phyloP scores from a whole-genome alignment of 2,797 vertebrate species.

The Spinibarbus caldwelli region DNA sequence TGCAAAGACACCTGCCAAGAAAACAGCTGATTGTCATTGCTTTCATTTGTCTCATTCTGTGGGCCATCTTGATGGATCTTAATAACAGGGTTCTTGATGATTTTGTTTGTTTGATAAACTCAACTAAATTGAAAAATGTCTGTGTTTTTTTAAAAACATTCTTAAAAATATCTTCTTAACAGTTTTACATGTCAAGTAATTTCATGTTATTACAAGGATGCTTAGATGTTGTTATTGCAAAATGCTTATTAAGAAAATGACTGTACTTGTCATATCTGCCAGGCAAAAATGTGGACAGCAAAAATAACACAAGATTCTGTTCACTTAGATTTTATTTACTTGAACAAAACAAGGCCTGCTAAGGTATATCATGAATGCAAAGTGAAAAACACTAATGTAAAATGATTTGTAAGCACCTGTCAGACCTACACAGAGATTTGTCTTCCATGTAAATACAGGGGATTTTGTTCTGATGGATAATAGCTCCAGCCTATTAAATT shows the following conservation, averaged over 20 bases:
- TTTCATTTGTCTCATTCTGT: neutral
- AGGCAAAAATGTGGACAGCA: neutral
- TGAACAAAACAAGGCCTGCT: neutral
- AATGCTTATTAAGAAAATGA: neutral
- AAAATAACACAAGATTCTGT: neutral
- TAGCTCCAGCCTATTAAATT: neutral
- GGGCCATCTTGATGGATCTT: neutral
- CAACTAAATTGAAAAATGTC: neutral
- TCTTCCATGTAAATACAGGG: neutral
- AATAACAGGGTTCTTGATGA: neutral
- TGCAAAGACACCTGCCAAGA: neutral
- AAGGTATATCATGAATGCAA: neutral
- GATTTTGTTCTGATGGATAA: neutral
- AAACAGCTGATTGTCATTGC: neutral
- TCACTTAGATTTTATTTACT: neutral
- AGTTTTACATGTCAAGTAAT: neutral
- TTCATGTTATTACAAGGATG: neutral
- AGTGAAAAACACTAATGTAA: neutral
- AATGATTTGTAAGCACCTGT: neutral
- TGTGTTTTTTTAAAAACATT: neutral
- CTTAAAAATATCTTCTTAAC: neutral
- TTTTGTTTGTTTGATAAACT: neutral
- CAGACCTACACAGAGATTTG: too few relatives aligned
- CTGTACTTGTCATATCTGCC: neutral
- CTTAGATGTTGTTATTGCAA: neutral